phyloP scores from a whole-genome alignment of 1,140 invertebrate genomes.

The Heliconius congener region DNA sequence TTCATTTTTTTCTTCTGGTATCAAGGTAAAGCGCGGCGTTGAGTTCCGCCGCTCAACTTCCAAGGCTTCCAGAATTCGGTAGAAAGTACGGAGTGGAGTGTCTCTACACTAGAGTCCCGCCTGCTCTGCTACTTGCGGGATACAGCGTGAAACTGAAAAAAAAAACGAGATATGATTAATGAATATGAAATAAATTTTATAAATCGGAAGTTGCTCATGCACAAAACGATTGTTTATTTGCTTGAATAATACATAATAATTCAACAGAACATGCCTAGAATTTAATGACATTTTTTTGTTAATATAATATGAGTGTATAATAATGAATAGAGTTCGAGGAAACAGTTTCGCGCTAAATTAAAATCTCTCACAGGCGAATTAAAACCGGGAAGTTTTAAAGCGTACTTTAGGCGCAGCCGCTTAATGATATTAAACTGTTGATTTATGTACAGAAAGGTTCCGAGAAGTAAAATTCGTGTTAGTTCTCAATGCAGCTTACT shows the following conservation, averaged over 20 bases:
- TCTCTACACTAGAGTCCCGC: too few relatives aligned
- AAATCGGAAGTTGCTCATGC: not conserved
- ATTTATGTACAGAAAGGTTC: slow-evolving; percentile 62
- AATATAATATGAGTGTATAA: slow-evolving; percentile 72
- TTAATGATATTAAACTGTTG: slow-evolving; percentile 75
- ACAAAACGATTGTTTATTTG: slow-evolving; percentile 8
- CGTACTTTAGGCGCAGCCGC: slow-evolving; percentile 69
- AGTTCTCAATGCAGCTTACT: slow-evolving; percentile 37
- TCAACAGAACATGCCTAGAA: slow-evolving; percentile 26
- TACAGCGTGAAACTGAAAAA: too few relatives aligned
- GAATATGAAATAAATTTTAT: not conserved
- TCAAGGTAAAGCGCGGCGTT: too few relatives aligned
- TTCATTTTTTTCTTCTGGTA: too few relatives aligned
- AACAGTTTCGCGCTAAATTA: slow-evolving; percentile 72
- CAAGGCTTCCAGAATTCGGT: too few relatives aligned
- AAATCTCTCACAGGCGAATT: slow-evolving; percentile 72
- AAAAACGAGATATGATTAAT: not conserved
- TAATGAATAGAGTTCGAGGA: slow-evolving; percentile 57
- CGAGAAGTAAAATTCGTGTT: slow-evolving; percentile 40
- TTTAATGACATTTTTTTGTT: slow-evolving; percentile 46
- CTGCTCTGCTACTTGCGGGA: too few relatives aligned
- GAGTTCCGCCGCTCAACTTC: too few relatives aligned
- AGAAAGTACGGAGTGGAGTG: too few relatives aligned
- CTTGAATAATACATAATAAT: slow-evolving; percentile 23
- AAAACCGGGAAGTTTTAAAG: slow-evolving; percentile 71